Base-by-base conservation (phyloP, 2,888 invertebrate genomes). In the Aricia artaxerxes region DNA sequence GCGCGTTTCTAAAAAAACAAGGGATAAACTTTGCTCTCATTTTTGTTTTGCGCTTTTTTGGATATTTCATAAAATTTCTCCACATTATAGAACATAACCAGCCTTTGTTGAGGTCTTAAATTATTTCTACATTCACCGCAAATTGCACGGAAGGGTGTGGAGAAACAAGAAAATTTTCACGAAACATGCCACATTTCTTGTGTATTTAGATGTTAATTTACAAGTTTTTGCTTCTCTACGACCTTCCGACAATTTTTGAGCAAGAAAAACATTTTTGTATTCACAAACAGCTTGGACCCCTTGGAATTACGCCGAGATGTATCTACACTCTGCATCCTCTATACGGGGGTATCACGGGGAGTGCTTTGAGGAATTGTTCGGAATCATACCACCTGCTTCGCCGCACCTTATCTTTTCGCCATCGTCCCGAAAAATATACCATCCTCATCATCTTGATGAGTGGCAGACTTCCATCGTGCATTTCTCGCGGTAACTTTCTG, bases 51-150 rank as follows among this genome's bases (percentile, higher is more conserved):
- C 1, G 11, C 7, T 61, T 35, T 69, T 35, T 35, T 24, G 9
- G 9, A 31, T 7, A 35, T 69, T 69, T 35, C 3, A 35, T 13
- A 35, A 69, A 69, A 38, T 35, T 35, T 69, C 35, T 69, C 35
- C 31, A 38, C 35, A 31, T 31, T 64, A 35, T 64, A 64, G 31
- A 64, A 31, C 11, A 69, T 69, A 69, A 13, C 69, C 69, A 69
- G 69, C 69, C 35, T 69, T 69, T 69, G 35, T 69, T 69, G 69
- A 11, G 13, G 69, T 69, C 69, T 35, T 69, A 69, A 69, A 69
- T 16, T 69, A 69, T 38, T 69, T 69, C 38, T 69, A 69, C 35
- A 69, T 69, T 35, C 69, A 69, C 69, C 69, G 16, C 69, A 69
- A 69, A 35, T 13, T 69, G 13, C 35, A 69, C 69, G 35, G 5